Percentiles rank a stretch among this genome's conserved stretches.
phyloP scores from a whole-genome alignment of 2,888 invertebrate species.

The Melanostoma scalare region DNA sequence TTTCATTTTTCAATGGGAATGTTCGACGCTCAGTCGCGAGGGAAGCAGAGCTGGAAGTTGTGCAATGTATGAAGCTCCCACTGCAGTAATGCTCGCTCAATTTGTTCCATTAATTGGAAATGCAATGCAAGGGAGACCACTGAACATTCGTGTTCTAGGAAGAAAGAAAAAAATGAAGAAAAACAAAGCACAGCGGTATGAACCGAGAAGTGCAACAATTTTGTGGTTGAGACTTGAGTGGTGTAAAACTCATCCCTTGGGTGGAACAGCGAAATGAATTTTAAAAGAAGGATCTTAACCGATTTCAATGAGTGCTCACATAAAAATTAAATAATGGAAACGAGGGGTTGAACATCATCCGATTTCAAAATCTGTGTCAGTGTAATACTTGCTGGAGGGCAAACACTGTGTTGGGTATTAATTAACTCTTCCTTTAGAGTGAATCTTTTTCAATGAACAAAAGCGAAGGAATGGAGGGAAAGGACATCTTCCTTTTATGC shows the following conservation, averaged over 20 bases:
- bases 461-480: too few relatives aligned
- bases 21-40: neutral
- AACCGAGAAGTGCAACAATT: conserved; percentile 47
- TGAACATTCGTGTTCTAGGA: conserved; percentile 26
- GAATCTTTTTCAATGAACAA: too few relatives aligned
- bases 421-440: conserved; percentile 4
- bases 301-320: conserved; percentile 14
- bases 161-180: conserved; percentile 1
- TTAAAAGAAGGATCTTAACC: conserved; percentile 31
- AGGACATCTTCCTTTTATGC: too few relatives aligned
- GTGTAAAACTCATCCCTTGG: conserved; percentile 9
- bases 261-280: conserved; percentile 8
- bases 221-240: conserved; percentile 43
- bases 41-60: neutral
- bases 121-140: conserved; percentile 59
- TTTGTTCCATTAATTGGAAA: conserved; percentile 70
- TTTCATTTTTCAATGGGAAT: neutral
- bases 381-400: neutral
- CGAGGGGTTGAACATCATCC: conserved; percentile 28
- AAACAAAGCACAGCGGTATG: neutral
- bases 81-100: conserved; percentile 67
- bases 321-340: conserved; percentile 18
- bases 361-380: conserved; percentile 43
- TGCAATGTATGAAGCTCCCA: conserved; percentile 20
- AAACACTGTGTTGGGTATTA: conserved; percentile 8